Evolutionary conservation across 2,113 vertebrate species (phyloP).

Genomic region (Rhizomys pruinosus): DNA sequence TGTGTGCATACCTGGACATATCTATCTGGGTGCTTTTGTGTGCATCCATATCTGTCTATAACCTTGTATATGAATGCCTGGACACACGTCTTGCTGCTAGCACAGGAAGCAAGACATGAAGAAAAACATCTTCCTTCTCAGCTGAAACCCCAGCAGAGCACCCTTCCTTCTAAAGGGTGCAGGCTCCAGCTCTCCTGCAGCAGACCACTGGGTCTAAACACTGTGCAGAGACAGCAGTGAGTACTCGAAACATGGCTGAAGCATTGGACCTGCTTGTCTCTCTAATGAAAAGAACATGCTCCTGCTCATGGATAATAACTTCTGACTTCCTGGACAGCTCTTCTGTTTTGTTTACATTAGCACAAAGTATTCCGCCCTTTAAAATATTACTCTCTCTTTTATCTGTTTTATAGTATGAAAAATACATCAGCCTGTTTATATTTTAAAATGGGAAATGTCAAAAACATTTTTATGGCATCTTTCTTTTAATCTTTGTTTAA

Average conservation of each 20-base stretch:
- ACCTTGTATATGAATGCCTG: not conserved
- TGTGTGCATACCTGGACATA: not conserved
- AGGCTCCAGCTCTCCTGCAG: not conserved
- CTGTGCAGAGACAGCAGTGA: not conserved
- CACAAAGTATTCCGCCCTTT: constrained; percentile 70
- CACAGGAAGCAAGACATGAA: not conserved
- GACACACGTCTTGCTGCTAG: not conserved
- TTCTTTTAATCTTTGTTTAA: constrained; percentile 74
- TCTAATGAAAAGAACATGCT: constrained; percentile 68
- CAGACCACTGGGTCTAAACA: not conserved
- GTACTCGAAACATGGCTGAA: not conserved
- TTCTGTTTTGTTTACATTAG: constrained; percentile 73
- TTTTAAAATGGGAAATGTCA: constrained; percentile 73
- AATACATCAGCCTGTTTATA: constrained; percentile 68
- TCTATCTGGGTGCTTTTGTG: not conserved
- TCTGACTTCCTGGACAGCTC: constrained; percentile 68
- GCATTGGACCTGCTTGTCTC: constrained; percentile 36
- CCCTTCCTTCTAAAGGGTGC: too few relatives aligned
- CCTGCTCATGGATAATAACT: constrained; percentile 62
- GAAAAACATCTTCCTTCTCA: not conserved
- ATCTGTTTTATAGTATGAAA: constrained; percentile 75
- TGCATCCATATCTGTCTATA: not conserved
- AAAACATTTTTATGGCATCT: constrained; percentile 72
- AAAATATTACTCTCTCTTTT: constrained; percentile 73
- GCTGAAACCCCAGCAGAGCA: not conserved